Conservation (phyloP, 2,113 vertebrate genomes). For the Tupaia tana region DNA sequence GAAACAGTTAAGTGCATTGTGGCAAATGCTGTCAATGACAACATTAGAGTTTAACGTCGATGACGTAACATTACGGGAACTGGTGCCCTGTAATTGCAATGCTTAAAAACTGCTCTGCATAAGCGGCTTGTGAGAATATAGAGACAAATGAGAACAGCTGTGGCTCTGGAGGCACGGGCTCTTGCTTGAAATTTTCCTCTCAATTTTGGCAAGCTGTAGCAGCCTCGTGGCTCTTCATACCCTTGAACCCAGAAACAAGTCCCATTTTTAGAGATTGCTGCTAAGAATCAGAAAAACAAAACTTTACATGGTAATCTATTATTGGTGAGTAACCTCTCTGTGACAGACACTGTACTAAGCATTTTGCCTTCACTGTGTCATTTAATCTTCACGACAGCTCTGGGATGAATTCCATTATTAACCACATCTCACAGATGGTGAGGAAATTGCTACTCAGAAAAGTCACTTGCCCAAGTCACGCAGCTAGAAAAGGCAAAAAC, state of each 20-base stretch:
- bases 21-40: neutral
- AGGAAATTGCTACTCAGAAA: neutral
- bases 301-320: neutral
- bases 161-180: neutral
- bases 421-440: neutral
- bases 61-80: neutral
- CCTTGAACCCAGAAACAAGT: neutral
- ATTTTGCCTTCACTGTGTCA: neutral
- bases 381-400: neutral
- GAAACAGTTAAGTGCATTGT: neutral
- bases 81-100: neutral
- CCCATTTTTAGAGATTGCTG: neutral
- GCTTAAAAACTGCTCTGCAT: neutral
- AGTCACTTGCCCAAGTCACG: neutral
- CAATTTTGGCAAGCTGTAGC: neutral
- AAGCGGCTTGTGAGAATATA: constrained; percentile 19
- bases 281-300: neutral
- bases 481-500: neutral
- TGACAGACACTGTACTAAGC: neutral
- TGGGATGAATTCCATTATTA: neutral
- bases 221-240: neutral
- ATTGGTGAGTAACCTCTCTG: neutral
- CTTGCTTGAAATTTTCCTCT: constrained; percentile 30
- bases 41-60: neutral
- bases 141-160: constrained; percentile 52